Base-by-base conservation (phyloP, 2,113 vertebrate genomes). In the Malaclemys terrapin region DNA sequence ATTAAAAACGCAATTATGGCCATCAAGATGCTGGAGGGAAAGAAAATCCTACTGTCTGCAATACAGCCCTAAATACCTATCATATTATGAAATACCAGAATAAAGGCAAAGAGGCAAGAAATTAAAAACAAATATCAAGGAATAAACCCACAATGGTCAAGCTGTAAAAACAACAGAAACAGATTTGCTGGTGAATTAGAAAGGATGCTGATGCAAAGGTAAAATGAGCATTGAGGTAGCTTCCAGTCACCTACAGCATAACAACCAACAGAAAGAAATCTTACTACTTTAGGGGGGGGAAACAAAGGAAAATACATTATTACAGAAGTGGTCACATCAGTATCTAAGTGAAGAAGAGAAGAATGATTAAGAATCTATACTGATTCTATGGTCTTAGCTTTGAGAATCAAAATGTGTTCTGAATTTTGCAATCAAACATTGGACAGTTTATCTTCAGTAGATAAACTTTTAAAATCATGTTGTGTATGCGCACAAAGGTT, bases 191-290 rank as follows among this genome's bases (percentile, higher is more conserved):
- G 49, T 52, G 91, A 94, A 97, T 96, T 65, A 96, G 94, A 97
- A 97, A 97, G 92, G 95, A 96, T 84, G 94, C 89, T 97, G 92
- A 98, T 94, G 94, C 97, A 96, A 98, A 98, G 93, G 92, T 97
- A 93, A 91, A 92, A 94, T 93, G 82, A 88, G 81, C 83, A 75
- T 89, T 91, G 91, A 87, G 94, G 94, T 75, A 93, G 93, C 89
- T 97, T 96, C 93, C 91, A 96, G 96, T 97, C 96, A 97, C 90
- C 96, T 97, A 82, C 91, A 97, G 90, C 93, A 98, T 84, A 95
- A 88, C 85, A 94, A 88, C 96, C 97, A 97, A 97, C 94, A 95
- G 95, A 87, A 96, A 90, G 84, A 93, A 85, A 96, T 94, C 80
- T 88, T 92, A 89, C 57, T 93, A 96, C 95, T 98, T 98, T 86